These are phyloP conservation scores for Hemistola chrysoprasaria DNA, from an alignment of 2,888 invertebrate genomes.

Conservation along the genomic window DNA sequence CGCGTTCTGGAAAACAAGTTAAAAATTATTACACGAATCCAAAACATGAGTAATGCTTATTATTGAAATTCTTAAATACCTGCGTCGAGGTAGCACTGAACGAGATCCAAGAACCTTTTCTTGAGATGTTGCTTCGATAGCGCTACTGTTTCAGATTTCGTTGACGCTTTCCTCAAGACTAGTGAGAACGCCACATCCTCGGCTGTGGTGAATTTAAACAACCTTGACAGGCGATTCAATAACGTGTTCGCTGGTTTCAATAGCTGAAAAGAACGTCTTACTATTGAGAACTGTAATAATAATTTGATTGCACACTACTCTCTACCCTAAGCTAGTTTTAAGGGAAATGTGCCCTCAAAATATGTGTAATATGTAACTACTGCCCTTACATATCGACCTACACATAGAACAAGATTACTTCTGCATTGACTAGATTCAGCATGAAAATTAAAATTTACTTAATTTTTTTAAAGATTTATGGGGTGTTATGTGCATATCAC, in stretches of 20 bases:
- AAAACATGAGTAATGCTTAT: not conserved
- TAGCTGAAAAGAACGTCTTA: constrained; percentile 78
- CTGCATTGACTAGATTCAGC: too few species aligned
- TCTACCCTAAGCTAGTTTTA: too few species aligned
- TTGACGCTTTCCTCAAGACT: constrained; percentile 90
- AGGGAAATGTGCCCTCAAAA: too few species aligned
- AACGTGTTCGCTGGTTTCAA: constrained; percentile 90
- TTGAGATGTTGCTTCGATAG: constrained; percentile 90
- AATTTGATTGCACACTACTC: too few species aligned
- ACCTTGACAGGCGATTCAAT: constrained; percentile 91
- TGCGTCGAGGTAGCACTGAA: constrained; percentile 93
- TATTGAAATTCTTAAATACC: too few species aligned
- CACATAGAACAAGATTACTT: too few species aligned
- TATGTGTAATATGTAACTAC: too few species aligned
- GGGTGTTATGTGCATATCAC: too few species aligned
- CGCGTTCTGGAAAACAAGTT: constrained; percentile 73
- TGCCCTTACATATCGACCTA: too few species aligned
- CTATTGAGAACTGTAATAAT: not conserved
- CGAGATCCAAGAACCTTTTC: constrained; percentile 91
- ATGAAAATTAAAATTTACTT: too few species aligned
- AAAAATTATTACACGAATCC: constrained; percentile 5
- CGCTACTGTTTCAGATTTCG: constrained; percentile 87
- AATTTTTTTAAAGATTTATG: too few species aligned
- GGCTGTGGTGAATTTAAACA: constrained; percentile 92
- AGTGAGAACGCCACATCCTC: constrained; percentile 96